Base-by-base conservation (phyloP, 2,888 invertebrate genomes). In the Apodemia hepburni region DNA sequence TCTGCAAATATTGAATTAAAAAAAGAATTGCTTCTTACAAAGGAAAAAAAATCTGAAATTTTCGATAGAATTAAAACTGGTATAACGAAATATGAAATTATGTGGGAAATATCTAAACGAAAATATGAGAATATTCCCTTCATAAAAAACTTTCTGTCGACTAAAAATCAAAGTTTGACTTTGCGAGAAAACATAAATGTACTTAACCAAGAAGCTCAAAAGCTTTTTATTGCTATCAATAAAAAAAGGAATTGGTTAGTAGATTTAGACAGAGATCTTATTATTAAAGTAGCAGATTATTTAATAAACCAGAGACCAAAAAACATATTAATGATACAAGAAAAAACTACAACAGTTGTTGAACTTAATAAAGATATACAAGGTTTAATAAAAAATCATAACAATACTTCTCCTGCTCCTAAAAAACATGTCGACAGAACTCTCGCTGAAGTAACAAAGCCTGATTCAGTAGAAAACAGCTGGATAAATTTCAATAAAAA, bases 61-160 rank as follows among this genome's bases (percentile, higher is more conserved):
- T 65, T 65, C 17, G 78, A 82, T 63, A 77, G 80, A 54, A 73
- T 81, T 4, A 69, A 73, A 33, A 70, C 67, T 8, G 81, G 81
- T 11, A 79, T 80, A 69, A 80, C 78, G 58, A 86, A 81, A 70
- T 86, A 87, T 68, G 85, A 89, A 70, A 70, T 77, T 1, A 62
- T 84, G 17, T 88, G 90, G 89, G 27, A 74, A 42, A 69, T 74
- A 61, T 74, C 79, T 62, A 85, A 87, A 71, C 73, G 67, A 42
- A 74, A 81, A 71, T 87, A 78, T 67, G 85, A 89, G 73, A 85
- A 77, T 65, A 77, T 87, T 63, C 81, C 81, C 42, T 78, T 75
- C 61, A 81, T 87, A n/a, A 77, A 84, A 71, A 78, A 77, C 60
- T 72, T 79, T 65, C 65, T 82, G 0, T 66, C 77, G 62, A 71